These are phyloP conservation scores for Halcyon leucocephala DNA, from an alignment of 2,797 vertebrate species.

Conservation along the genomic window DNA sequence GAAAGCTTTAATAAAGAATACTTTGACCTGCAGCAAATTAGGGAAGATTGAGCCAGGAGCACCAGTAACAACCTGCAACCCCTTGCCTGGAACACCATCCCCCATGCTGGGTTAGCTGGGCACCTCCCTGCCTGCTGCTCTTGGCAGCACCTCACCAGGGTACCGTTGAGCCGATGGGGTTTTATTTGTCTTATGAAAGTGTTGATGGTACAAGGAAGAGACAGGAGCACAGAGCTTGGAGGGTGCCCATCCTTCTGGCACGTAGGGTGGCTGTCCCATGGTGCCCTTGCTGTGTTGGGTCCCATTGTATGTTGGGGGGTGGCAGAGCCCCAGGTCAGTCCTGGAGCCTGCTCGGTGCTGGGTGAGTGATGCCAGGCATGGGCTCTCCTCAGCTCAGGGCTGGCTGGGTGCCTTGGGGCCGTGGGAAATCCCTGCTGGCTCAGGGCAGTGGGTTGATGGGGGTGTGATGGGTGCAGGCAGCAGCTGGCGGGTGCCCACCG, in stretches of 20 bases:
- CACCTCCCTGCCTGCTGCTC: neutral
- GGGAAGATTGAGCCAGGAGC: neutral
- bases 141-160: neutral
- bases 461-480: neutral
- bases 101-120: rapidly evolving
- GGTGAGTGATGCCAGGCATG: rapidly evolving
- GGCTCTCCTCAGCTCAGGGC: neutral
- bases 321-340: rapidly evolving
- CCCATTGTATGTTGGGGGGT: neutral
- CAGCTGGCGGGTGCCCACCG: rapidly evolving
- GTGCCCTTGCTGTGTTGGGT: rapidly evolving
- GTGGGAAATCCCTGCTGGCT: neutral
- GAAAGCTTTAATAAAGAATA: neutral
- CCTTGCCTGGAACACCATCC: neutral
- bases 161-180: rapidly evolving
- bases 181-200: rapidly evolving
- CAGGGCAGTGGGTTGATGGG: neutral
- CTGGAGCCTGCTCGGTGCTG: rapidly evolving
- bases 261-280: neutral
- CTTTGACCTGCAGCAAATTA: constrained; percentile 13
- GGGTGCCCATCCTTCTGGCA: no score
- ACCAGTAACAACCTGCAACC: rapidly evolving
- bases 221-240: rapidly evolving
- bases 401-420: neutral
- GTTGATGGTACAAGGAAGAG: neutral